phyloP scores from a whole-genome alignment of 1,140 invertebrate species.

The Neodiprion pinetum region DNA sequence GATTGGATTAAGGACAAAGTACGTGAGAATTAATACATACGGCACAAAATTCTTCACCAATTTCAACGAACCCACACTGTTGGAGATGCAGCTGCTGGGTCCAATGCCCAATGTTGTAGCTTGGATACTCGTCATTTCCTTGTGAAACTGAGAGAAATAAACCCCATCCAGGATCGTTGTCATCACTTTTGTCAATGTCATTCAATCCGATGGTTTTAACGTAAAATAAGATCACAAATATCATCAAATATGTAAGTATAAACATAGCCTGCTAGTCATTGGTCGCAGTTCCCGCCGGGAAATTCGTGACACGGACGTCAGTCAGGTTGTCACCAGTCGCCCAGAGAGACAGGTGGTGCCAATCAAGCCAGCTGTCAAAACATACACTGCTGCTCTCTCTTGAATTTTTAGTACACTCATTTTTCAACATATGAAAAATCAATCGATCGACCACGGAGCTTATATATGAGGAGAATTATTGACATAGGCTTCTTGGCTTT shows the following conservation, averaged over 20 bases:
- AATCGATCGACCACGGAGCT: too few species aligned
- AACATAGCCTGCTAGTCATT: slow-evolving; percentile 35
- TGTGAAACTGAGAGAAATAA: slow-evolving; percentile 24
- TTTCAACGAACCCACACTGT: slow-evolving; percentile 35
- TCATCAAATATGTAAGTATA: slow-evolving; percentile 31
- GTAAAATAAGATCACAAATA: slow-evolving; percentile 27
- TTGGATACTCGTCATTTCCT: slow-evolving; percentile 22
- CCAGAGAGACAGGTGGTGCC: too few species aligned
- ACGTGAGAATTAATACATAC: slow-evolving; percentile 22
- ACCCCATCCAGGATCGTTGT: slow-evolving; percentile 14
- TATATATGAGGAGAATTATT: too few species aligned
- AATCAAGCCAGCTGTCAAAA: too few species aligned
- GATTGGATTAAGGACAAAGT: too few species aligned
- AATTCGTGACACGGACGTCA: too few species aligned
- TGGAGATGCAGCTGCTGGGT: slow-evolving; percentile 29
- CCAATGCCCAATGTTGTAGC: slow-evolving; percentile 31
- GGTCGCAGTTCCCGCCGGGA: too few species aligned
- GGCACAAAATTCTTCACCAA: slow-evolving; percentile 34
- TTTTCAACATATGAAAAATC: too few species aligned
- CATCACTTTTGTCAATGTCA: slow-evolving; percentile 1
- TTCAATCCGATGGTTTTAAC: slow-evolving; percentile 18
- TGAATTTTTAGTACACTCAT: too few species aligned
- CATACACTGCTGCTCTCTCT: too few species aligned
- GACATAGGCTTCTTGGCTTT: too few species aligned
- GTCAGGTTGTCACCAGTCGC: too few species aligned